Conservation (phyloP, 2,888 invertebrate genomes). For the Cosmopolites sordidus region DNA sequence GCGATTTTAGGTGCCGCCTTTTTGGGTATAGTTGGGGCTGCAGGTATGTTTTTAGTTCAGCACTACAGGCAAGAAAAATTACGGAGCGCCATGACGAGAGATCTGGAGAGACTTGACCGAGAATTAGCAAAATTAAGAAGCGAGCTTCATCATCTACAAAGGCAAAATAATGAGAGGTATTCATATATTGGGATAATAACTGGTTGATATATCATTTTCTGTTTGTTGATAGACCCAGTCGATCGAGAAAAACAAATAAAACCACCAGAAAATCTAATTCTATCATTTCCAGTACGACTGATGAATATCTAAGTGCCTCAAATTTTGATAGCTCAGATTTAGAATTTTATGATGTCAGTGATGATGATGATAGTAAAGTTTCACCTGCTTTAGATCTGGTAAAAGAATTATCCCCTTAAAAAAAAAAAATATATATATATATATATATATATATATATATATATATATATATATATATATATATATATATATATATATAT, state of each 20-base stretch:
- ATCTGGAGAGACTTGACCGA: conserved; percentile 41
- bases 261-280: conserved; percentile 24
- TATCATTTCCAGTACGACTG: conserved; percentile 29
- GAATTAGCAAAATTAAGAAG: conserved; percentile 38
- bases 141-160: conserved; percentile 40
- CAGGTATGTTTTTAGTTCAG: conserved; percentile 43
- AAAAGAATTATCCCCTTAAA: conserved; percentile 10
- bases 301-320: conserved; percentile 42
- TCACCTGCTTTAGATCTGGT: conserved; percentile 28
- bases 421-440: too few species aligned
- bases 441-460: too few species aligned
- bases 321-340: conserved; percentile 45
- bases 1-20: conserved; percentile 42
- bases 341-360: conserved; percentile 47
- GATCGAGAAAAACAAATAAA: conserved; percentile 21
- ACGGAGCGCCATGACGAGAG: conserved; percentile 41
- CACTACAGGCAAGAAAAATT: conserved; percentile 42
- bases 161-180: too few species aligned
- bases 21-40: conserved; percentile 45
- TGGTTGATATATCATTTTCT: neutral
- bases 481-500: too few species aligned
- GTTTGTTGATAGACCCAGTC: conserved; percentile 19
- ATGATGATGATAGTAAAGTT: conserved; percentile 37
- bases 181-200: too few species aligned
- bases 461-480: too few species aligned